These are phyloP conservation scores for Saguinus midas DNA, from an alignment of 2,113 vertebrate species.

Conservation along the genomic window DNA sequence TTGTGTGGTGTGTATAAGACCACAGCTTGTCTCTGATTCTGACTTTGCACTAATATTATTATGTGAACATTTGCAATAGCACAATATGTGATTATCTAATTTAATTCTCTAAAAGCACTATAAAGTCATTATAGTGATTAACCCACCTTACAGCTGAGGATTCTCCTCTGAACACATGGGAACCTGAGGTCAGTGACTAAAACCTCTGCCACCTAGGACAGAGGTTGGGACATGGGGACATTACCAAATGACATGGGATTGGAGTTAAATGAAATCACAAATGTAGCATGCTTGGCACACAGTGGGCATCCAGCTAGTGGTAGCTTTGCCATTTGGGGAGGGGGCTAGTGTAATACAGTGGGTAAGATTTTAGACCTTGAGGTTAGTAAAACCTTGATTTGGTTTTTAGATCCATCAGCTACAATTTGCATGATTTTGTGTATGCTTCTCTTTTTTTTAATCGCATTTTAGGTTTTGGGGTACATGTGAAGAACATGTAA, in stretches of 20 bases:
- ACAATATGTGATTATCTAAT: background rate
- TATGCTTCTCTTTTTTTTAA: too few species aligned
- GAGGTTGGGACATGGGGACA: background rate
- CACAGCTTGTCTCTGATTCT: background rate
- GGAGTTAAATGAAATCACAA: background rate
- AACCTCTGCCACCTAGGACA: background rate
- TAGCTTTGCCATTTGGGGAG: background rate
- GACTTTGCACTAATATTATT: background rate
- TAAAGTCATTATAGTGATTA: background rate
- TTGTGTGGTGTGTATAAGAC: fast-evolving
- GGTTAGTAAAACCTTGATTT: background rate
- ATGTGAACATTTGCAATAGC: background rate
- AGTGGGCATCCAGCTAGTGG: background rate
- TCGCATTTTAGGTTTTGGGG: too few species aligned
- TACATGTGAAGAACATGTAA: too few species aligned
- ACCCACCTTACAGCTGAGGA: background rate
- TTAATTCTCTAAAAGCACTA: background rate
- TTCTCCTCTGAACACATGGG: background rate
- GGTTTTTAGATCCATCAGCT: background rate
- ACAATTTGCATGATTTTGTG: background rate
- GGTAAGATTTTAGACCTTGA: background rate
- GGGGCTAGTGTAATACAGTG: background rate
- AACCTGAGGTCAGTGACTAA: background rate
- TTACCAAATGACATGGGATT: background rate
- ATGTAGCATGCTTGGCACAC: background rate